Evolutionary conservation across 2,888 invertebrate species (phyloP).

Genomic region (Pterostichus madidus): DNA sequence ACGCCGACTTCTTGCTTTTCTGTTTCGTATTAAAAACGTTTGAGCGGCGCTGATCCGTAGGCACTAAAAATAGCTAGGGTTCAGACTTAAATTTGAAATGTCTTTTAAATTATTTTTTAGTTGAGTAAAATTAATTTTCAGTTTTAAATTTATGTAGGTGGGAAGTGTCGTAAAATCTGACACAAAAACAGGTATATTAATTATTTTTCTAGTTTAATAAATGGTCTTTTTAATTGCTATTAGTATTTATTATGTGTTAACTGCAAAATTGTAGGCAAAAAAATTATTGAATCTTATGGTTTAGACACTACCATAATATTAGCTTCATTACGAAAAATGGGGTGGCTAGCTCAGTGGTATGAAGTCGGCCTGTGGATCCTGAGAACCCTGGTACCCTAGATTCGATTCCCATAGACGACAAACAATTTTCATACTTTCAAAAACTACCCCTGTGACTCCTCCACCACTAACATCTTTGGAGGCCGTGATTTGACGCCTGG

Average conservation of each 20-base stretch:
- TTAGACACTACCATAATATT: no score
- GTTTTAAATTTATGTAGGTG: constrained; percentile 51
- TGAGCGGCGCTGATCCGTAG: constrained; percentile 23
- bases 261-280: constrained; percentile 4
- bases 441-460: no score
- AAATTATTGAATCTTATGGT: not conserved
- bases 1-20: no score
- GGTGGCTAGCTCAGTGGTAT: no score
- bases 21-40: constrained; percentile 2
- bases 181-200: constrained; percentile 46
- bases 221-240: constrained; percentile 32
- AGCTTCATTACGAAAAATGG: no score
- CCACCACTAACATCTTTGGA: no score
- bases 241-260: constrained; percentile 34
- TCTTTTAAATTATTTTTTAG: constrained; percentile 59
- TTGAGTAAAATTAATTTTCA: constrained; percentile 56
- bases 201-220: constrained; percentile 45
- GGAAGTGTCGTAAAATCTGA: constrained; percentile 9
- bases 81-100: constrained; percentile 56
- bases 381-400: no score
- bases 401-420: no score
- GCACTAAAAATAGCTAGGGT: constrained; percentile 40
- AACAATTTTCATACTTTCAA: no score
- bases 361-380: no score
- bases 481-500: no score